Evolutionary conservation across 2,113 vertebrate species (phyloP).

Genomic region (Leucopsar rothschildi): DNA sequence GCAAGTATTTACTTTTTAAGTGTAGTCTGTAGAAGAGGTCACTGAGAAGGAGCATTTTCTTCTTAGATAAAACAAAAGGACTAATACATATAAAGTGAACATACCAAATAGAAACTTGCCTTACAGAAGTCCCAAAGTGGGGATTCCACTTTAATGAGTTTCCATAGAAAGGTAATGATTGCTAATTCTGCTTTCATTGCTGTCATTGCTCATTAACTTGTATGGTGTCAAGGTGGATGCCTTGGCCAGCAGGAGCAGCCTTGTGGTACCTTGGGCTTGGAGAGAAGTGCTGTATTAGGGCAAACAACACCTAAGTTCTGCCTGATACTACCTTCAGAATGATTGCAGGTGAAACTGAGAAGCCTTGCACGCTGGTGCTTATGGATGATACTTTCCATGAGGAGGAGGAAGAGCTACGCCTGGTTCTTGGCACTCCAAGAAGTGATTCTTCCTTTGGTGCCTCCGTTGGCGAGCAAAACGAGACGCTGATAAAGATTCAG

Average conservation of each 20-base stretch:
- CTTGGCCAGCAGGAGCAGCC: neutral
- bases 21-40: neutral
- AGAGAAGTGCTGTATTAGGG: neutral
- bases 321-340: constrained; percentile 12
- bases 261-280: neutral
- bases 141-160: neutral
- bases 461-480: constrained; percentile 84
- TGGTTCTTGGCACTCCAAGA: constrained; percentile 87
- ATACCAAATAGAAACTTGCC: neutral
- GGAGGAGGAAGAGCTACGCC: constrained; percentile 86
- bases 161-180: neutral
- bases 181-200: neutral
- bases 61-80: neutral
- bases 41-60: neutral
- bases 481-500: constrained; percentile 87
- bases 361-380: constrained; percentile 80
- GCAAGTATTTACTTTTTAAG: neutral
- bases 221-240: neutral
- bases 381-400: constrained; percentile 85
- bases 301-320: neutral
- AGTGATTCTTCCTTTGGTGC: constrained; percentile 89
- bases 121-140: neutral
- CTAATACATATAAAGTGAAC: neutral
- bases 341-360: constrained; percentile 86
- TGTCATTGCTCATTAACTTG: neutral